Percentiles rank a stretch among this genome's conserved stretches.
phyloP scores from a whole-genome alignment of 1,140 invertebrate species.

The Apis florea region DNA sequence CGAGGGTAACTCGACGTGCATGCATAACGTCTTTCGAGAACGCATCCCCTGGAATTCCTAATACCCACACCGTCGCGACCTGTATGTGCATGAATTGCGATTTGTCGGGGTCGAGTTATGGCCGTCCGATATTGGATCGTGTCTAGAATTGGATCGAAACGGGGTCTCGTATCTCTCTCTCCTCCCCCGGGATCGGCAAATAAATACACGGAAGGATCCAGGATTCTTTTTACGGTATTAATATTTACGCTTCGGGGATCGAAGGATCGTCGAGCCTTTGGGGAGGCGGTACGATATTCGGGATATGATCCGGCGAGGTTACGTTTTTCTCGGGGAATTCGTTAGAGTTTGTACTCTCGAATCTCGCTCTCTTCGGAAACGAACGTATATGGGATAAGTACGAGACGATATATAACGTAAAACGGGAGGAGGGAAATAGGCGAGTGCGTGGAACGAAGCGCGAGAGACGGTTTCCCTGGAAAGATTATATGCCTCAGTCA shows the following conservation, averaged over 20 bases:
- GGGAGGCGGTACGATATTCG: not conserved
- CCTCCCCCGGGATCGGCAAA: not conserved
- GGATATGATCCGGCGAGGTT: not conserved
- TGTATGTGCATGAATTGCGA: constrained; percentile 6
- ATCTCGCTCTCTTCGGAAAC: too few relatives aligned
- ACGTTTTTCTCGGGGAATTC: not conserved
- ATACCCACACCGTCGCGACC: constrained; percentile 22
- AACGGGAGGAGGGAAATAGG: too few relatives aligned
- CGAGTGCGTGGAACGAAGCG: not conserved
- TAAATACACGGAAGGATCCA: constrained; percentile 11
- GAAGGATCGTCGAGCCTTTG: too few relatives aligned
- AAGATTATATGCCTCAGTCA: not conserved
- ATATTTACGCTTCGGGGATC: constrained; percentile 1
- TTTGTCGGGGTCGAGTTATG: constrained; percentile 39
- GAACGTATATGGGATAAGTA: too few relatives aligned
- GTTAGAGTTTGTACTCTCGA: too few relatives aligned
- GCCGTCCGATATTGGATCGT: constrained; percentile 42
- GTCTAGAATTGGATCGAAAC: constrained; percentile 41
- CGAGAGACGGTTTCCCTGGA: not conserved
- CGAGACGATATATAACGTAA: too few relatives aligned
- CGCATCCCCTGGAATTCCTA: constrained; percentile 40
- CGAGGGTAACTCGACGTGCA: constrained; percentile 46
- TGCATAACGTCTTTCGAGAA: constrained; percentile 35
- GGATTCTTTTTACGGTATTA: constrained; percentile 32
- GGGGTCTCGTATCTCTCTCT: constrained; percentile 3